Percentiles rank a stretch among this genome's conserved stretches.
These are phyloP conservation scores for Cathartes aura DNA, from an alignment of 2,113 vertebrate genomes.

Conservation along the genomic window DNA sequence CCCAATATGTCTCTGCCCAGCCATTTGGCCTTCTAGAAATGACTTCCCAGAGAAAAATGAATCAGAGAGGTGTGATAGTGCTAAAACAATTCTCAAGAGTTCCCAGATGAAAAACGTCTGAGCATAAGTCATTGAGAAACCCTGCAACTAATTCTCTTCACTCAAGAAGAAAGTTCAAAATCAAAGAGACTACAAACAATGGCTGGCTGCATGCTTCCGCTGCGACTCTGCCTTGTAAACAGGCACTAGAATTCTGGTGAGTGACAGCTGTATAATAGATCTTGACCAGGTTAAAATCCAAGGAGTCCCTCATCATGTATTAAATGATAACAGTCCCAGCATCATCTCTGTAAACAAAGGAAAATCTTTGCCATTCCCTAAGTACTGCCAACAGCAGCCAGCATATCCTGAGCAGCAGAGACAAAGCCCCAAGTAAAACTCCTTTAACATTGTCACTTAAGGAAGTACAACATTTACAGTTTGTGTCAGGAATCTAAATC, in stretches of 20 bases:
- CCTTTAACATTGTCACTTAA: too few relatives aligned
- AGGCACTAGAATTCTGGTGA: not conserved
- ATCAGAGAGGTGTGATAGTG: not conserved
- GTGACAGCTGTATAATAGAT: not conserved
- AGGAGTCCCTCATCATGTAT: too few relatives aligned
- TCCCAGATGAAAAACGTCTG: conserved; percentile 31
- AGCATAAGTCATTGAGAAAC: not conserved
- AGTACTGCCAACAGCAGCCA: not conserved
- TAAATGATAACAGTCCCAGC: not conserved
- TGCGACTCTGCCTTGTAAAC: not conserved
- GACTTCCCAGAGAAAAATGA: conserved; percentile 16
- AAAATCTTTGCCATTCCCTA: not conserved
- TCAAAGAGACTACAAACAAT: not conserved
- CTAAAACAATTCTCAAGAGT: conserved; percentile 36
- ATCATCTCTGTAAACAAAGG: not conserved
- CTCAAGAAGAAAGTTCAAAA: not conserved
- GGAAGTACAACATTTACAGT: not conserved
- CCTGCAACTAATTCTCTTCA: not conserved
- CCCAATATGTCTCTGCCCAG: not conserved
- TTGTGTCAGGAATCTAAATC: not conserved
- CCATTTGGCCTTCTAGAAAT: conserved; percentile 1
- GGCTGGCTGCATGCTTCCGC: not conserved
- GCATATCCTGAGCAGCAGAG: not conserved
- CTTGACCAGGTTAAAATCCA: not conserved
- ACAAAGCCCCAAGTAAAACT: not conserved